phyloP scores from a whole-genome alignment of 2,888 invertebrate genomes.

The Thymelicus lineola region DNA sequence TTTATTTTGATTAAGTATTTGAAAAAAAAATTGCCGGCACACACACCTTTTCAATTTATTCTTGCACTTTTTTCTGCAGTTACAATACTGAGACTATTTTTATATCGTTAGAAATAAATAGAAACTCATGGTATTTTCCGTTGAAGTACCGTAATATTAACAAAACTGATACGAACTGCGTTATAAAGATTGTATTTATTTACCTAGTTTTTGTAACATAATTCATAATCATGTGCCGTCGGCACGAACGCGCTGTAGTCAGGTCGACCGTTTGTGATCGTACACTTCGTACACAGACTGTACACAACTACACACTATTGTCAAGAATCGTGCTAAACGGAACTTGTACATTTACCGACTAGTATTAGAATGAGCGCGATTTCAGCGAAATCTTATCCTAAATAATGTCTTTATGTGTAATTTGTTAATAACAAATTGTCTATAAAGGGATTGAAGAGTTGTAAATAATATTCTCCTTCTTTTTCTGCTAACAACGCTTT shows the following conservation, averaged over 20 bases:
- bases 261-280: conserved; percentile 41
- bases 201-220: conserved; percentile 63
- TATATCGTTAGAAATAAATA: not conserved
- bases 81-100: too few relatives aligned
- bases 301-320: conserved; percentile 52
- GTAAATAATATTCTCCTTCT: too few relatives aligned
- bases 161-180: conserved; percentile 13
- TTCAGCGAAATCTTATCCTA: not conserved
- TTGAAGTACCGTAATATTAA: not conserved
- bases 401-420: too few relatives aligned
- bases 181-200: conserved; percentile 56
- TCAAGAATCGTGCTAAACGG: conserved; percentile 48
- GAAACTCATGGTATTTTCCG: not conserved
- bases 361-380: conserved; percentile 2
- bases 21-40: too few relatives aligned
- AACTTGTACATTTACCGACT: conserved; percentile 9
- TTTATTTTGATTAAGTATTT: too few relatives aligned
- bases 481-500: too few relatives aligned
- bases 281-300: too few relatives aligned
- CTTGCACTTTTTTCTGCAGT: too few relatives aligned
- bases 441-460: too few relatives aligned
- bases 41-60: too few relatives aligned
- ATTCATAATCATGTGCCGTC: conserved; percentile 57
- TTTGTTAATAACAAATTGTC: too few relatives aligned
- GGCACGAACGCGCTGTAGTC: conserved; percentile 60